Base-by-base conservation (phyloP, 2,113 vertebrate species). In the Rhipidura dahli region DNA sequence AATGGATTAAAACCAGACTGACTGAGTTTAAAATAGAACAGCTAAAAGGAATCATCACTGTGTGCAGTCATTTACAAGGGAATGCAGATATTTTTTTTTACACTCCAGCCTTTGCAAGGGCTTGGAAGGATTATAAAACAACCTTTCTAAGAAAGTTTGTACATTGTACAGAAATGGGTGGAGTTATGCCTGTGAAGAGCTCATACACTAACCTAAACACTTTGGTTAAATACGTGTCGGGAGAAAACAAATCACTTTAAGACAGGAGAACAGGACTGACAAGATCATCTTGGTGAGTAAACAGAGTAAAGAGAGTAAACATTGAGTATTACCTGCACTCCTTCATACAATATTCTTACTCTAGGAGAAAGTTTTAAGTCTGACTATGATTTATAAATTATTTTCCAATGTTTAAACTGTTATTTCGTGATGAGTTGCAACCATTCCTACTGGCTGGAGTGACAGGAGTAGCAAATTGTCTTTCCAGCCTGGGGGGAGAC, bases 381-480 rank as follows among this genome's bases (percentile, higher is more conserved):
- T 84, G 42, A 1, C 8, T 78, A 35, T 53, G 31, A 61, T 70
- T 81, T 82, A 65, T 30, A 82, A 69, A 57, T 47, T 39, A 15
- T 1, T 70, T 88, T 85, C 42, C 42, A 63, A 37, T 7, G 44
- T 79, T 31, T n/a, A 26, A 66, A 31, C 10, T 44, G 3, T 35
- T 84, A 11, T 79, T 90, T 73, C 28, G 42, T 70, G n/a, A 44
- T 35, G 17, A 70, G 16, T 19, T 65, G 18, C 13, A 42, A 49
- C 37, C 17, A 53, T 70, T 82, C 16, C 22, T 26, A 53, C 2
- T 0, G 0, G 4, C 0, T 75, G 51, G 27, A 53, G 13, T 2
- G 3, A 4, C 2, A 6, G 5, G 8, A 44, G 11, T 20, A 42
- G 10, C 16, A 15, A 51, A 69, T 42, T 81, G 22, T 64, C 44